Evolutionary conservation across 2,888 invertebrate species (phyloP).

Genomic region (Tachystola acroxantha): DNA sequence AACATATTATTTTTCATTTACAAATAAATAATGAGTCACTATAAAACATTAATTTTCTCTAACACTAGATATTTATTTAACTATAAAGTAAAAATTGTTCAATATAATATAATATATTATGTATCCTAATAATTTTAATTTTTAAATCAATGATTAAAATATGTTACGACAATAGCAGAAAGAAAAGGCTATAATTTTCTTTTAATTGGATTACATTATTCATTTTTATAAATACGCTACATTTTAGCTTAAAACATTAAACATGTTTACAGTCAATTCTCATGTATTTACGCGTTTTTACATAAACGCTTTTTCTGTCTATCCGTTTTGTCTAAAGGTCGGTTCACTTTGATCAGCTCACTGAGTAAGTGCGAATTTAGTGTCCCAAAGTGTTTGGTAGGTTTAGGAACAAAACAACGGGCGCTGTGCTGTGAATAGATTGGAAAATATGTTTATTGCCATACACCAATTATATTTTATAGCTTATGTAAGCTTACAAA

Average conservation of each 20-base stretch:
- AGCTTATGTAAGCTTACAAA: no score
- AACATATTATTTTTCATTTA: conserved; percentile 38
- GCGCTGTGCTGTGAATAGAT: no score
- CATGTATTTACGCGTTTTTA: background rate
- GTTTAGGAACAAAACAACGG: no score
- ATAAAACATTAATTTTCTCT: conserved; percentile 43
- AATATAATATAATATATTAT: conserved; percentile 12
- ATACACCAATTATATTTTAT: no score
- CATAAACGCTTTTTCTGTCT: conserved; percentile 5
- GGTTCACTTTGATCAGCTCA: background rate
- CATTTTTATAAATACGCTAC: conserved; percentile 1
- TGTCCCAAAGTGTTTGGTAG: no score
- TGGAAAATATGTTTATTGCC: no score
- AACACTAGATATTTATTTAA: conserved; percentile 27
- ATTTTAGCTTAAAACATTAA: background rate
- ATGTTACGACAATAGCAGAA: conserved; percentile 6
- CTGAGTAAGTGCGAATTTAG: no score
- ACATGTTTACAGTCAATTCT: background rate
- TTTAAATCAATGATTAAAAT: conserved; percentile 3
- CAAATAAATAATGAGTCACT: conserved; percentile 58
- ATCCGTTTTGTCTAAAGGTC: background rate
- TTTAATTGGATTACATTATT: conserved; percentile 5
- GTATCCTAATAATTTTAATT: conserved; percentile 6
- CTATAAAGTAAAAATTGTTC: conserved; percentile 31
- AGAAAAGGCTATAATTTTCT: conserved; percentile 7